Conservation (phyloP, 2,888 invertebrate genomes). For the Lycocerus yunnanus region DNA sequence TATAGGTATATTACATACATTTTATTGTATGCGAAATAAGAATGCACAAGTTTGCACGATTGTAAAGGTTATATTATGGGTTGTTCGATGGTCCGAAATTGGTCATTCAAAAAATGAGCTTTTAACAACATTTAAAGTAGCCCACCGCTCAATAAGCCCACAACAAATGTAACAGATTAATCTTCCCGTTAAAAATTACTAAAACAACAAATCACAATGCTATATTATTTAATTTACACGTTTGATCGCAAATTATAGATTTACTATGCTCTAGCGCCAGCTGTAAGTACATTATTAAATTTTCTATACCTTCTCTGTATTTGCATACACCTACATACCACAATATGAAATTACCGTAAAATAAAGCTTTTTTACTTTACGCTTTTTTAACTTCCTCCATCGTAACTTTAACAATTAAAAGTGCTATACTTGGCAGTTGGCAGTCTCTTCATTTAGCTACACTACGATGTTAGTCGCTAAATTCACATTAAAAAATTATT, state of each 20-base stretch:
- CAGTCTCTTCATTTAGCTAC: too few species aligned
- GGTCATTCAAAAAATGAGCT: too few species aligned
- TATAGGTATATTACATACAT: too few species aligned
- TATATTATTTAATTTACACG: constrained; percentile 2
- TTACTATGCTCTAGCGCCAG: constrained; percentile 1
- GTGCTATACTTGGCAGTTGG: too few species aligned
- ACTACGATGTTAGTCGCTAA: neutral
- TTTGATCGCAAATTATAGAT: constrained; percentile 1
- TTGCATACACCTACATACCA: neutral
- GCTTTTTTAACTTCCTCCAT: neutral
- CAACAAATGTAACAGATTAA: neutral
- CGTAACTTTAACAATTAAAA: neutral
- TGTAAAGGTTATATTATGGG: neutral
- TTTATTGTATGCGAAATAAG: neutral
- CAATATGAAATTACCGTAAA: neutral
- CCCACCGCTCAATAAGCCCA: neutral
- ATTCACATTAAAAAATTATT: neutral
- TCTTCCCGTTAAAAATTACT: neutral
- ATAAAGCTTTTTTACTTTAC: neutral
- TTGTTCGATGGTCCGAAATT: neutral
- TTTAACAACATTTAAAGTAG: neutral
- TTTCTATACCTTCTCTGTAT: neutral
- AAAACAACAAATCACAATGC: neutral
- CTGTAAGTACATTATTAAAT: constrained; percentile 1
- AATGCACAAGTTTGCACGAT: neutral